A percentile compares a stretch with the other conserved stretches of the same genome.
phyloP scores from a whole-genome alignment of 2,113 vertebrate species.

The Hippotragus niger region DNA sequence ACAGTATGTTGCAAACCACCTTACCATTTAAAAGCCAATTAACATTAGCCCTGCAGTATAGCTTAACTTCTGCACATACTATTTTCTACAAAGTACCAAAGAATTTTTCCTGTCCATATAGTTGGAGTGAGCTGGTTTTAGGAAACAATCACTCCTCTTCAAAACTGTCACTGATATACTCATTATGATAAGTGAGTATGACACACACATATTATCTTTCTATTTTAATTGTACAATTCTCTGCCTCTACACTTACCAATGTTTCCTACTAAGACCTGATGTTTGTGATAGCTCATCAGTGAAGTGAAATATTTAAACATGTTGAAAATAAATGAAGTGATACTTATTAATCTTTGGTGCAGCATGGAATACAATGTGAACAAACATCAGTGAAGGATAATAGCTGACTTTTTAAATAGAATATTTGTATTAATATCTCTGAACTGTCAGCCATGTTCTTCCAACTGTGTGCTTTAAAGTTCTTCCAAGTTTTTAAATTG shows the following conservation, averaged over 20 bases:
- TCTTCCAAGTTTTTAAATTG: neutral
- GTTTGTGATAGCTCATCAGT: neutral
- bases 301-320: neutral
- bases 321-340: neutral
- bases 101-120: constrained; percentile 60
- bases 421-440: neutral
- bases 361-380: neutral
- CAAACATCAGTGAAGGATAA: neutral
- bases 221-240: constrained; percentile 53
- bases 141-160: constrained; percentile 57
- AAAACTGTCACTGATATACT: constrained; percentile 51
- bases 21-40: constrained; percentile 66
- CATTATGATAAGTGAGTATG: constrained; percentile 62
- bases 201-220: neutral
- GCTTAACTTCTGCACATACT: constrained; percentile 50
- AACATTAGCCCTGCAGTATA: constrained; percentile 18
- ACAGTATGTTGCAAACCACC: constrained; percentile 52
- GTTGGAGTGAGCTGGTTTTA: constrained; percentile 67
- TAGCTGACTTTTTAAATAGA: neutral
- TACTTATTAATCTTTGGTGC: constrained; percentile 15
- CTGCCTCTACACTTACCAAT: neutral
- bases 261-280: neutral
- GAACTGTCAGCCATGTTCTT: neutral
- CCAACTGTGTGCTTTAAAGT: neutral
- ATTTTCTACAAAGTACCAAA: constrained; percentile 64